These are phyloP conservation scores for Bombus huntii DNA, from an alignment of 1,140 invertebrate species.

Conservation along the genomic window DNA sequence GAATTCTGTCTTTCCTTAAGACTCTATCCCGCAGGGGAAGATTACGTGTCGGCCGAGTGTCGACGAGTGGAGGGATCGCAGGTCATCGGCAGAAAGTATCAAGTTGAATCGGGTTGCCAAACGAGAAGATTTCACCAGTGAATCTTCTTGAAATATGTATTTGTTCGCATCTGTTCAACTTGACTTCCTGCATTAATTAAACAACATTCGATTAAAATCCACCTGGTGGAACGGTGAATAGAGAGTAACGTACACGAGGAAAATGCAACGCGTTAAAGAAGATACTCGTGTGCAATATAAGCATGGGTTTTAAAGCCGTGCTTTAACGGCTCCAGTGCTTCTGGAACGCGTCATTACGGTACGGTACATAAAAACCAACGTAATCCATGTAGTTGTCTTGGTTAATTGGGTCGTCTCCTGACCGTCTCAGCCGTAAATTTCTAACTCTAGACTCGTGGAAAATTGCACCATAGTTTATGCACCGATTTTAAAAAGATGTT, in stretches of 20 bases:
- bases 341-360: neutral
- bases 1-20: neutral
- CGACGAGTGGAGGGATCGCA: neutral
- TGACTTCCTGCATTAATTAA: neutral
- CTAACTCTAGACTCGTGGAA: neutral
- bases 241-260: too few relatives aligned
- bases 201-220: neutral
- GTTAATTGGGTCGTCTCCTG: slow-evolving; percentile 5
- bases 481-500: neutral
- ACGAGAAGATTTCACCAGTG: neutral
- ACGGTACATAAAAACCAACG: neutral
- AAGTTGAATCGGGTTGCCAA: neutral
- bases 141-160: neutral
- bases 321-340: neutral
- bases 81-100: neutral
- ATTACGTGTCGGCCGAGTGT: neutral
- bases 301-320: neutral
- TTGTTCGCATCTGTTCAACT: neutral
- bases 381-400: neutral
- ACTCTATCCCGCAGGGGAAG: neutral
- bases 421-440: neutral
- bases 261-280: slow-evolving; percentile 1
- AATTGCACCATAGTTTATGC: neutral
- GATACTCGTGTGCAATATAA: neutral
- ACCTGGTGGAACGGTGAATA: neutral